Conservation (phyloP, 2,888 invertebrate species). For the Cataglyphis cursor region DNA sequence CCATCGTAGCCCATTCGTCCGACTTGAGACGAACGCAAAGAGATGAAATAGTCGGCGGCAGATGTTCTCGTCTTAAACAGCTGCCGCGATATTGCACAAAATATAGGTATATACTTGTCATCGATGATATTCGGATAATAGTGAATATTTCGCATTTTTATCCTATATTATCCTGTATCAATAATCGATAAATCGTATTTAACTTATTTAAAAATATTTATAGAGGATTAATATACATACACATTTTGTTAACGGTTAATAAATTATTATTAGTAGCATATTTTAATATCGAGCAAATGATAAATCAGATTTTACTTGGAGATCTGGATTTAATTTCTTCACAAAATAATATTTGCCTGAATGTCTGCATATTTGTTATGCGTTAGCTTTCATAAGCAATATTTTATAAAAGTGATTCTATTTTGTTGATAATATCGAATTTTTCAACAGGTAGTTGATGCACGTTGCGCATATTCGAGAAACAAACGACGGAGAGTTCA, state of each 20-base stretch:
- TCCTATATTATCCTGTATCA: neutral
- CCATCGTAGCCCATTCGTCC: neutral
- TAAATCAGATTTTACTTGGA: no score
- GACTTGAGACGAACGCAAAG: constrained; percentile 20
- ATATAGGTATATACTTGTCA: neutral
- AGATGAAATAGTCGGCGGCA: constrained; percentile 49
- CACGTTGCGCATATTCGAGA: neutral
- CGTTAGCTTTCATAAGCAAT: neutral
- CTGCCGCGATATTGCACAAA: constrained; percentile 26
- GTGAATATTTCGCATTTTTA: neutral
- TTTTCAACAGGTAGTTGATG: neutral
- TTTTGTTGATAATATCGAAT: neutral
- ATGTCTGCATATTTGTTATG: neutral
- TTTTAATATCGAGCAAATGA: no score
- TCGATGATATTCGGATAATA: constrained; percentile 11
- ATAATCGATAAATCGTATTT: neutral
- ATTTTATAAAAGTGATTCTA: neutral
- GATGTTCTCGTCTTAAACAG: constrained; percentile 38
- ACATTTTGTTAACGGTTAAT: no score
- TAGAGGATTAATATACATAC: no score
- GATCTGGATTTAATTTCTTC: neutral
- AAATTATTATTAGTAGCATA: no score
- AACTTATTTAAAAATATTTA: neutral
- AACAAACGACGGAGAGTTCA: neutral
- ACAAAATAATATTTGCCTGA: neutral